Percentiles rank a stretch among this genome's conserved stretches.
These are phyloP conservation scores for Drosophila suzukii DNA, from an alignment of 1,140 invertebrate species.

Conservation along the genomic window DNA sequence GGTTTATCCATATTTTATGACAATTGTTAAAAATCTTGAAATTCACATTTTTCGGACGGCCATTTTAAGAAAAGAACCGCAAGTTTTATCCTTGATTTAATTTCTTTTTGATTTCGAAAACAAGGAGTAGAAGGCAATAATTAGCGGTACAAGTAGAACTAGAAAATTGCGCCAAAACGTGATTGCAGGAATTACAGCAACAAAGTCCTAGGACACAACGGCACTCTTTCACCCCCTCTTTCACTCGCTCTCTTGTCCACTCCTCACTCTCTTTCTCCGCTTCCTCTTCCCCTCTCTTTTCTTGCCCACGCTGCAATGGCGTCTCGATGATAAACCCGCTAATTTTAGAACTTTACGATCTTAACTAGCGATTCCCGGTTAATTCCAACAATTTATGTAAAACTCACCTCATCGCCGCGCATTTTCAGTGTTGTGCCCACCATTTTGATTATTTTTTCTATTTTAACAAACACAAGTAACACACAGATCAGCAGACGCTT, in stretches of 20 bases:
- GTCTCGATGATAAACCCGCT: conserved; percentile 21
- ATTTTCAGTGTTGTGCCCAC: conserved; percentile 64
- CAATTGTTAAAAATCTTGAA: not conserved
- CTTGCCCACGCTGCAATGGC: conserved; percentile 59
- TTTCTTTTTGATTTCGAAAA: conserved; percentile 9
- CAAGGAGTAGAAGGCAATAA: conserved; percentile 8
- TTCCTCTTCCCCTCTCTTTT: conserved; percentile 1
- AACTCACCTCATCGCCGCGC: conserved; percentile 70
- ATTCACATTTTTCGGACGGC: conserved; percentile 19
- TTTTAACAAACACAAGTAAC: conserved; percentile 23
- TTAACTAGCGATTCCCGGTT: not conserved
- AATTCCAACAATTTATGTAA: not conserved
- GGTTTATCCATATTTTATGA: not conserved
- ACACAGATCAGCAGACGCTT: conserved; percentile 24
- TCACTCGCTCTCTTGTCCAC: conserved; percentile 8
- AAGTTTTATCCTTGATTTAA: not conserved
- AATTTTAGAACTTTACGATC: conserved; percentile 13
- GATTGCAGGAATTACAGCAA: conserved; percentile 5
- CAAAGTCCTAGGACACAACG: conserved; percentile 43
- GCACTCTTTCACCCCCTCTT: conserved; percentile 50
- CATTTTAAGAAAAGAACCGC: conserved; percentile 53
- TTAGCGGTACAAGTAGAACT: conserved; percentile 52
- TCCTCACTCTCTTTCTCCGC: not conserved
- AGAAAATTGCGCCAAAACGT: conserved; percentile 62
- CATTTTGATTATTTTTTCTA: conserved; percentile 47